phyloP scores from a whole-genome alignment of 1,140 invertebrate genomes.

The Drosophila sturtevanti region DNA sequence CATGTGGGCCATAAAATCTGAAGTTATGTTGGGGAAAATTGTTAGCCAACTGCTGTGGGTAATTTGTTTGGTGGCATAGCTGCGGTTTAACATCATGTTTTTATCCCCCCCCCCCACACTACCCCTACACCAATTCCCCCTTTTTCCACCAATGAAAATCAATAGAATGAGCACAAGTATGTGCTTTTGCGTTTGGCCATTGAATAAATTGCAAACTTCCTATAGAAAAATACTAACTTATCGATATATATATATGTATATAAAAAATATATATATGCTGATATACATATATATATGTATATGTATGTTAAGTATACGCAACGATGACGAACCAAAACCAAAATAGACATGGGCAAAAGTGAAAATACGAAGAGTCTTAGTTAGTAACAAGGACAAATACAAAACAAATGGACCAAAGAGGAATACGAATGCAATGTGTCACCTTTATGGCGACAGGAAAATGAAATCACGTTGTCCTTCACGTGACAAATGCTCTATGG shows the following conservation, averaged over 20 bases:
- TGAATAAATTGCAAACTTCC: background rate
- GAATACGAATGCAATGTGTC: constrained; percentile 70
- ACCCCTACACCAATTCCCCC: background rate
- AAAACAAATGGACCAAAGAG: constrained; percentile 49
- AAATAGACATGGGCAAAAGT: too few species aligned
- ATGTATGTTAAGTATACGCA: constrained; percentile 54
- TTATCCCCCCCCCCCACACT: background rate
- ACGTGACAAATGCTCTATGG: constrained; percentile 70
- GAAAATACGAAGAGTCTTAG: background rate
- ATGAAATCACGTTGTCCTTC: constrained; percentile 80
- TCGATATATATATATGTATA: background rate
- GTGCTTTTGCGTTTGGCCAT: too few species aligned
- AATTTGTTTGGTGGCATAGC: constrained; percentile 58
- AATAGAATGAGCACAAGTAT: constrained; percentile 38
- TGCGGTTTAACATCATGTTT: constrained; percentile 56
- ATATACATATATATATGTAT: background rate
- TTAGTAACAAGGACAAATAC: constrained; percentile 35
- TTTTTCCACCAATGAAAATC: constrained; percentile 47
- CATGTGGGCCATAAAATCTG: constrained; percentile 77
- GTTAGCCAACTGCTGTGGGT: constrained; percentile 64
- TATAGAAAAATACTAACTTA: background rate
- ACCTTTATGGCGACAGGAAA: constrained; percentile 81
- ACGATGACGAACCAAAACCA: background rate
- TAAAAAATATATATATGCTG: constrained; percentile 56
- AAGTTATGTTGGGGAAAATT: constrained; percentile 76